Evolutionary conservation across 2,888 invertebrate genomes (phyloP).

Genomic region (Nebria salina): DNA sequence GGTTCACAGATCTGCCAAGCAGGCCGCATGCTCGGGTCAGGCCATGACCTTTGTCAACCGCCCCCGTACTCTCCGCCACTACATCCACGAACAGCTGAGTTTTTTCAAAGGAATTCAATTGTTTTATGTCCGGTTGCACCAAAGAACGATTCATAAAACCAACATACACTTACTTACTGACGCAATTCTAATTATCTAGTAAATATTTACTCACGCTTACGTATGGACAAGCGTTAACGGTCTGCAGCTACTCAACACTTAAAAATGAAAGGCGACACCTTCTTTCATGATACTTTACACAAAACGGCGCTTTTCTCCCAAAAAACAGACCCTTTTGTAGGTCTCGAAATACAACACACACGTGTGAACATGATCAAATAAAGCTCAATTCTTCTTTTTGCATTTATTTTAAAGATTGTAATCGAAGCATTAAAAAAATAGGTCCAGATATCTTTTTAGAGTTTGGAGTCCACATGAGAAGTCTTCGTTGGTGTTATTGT

Average conservation of each 20-base stretch:
- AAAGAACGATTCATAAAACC: background rate
- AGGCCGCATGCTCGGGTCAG: background rate
- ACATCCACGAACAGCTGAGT: background rate
- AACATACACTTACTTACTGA: no score
- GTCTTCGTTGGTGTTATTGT: background rate
- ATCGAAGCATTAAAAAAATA: background rate
- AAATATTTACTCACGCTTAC: no score
- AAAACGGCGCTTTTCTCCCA: background rate
- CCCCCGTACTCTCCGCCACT: background rate
- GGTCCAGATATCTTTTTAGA: background rate
- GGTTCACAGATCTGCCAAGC: constrained; percentile 34
- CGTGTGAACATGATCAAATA: constrained; percentile 1
- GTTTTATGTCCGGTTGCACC: background rate
- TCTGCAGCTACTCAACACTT: background rate
- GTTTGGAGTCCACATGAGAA: background rate
- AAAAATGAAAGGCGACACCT: background rate
- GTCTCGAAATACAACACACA: background rate
- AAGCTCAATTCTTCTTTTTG: background rate
- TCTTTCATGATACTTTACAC: background rate
- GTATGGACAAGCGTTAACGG: background rate
- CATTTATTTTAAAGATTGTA: background rate
- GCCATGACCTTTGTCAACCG: background rate
- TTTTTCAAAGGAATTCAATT: background rate
- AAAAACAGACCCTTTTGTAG: background rate
- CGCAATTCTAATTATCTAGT: no score